Base-by-base conservation (phyloP, 1,140 invertebrate species). In the Drosophila obscura region DNA sequence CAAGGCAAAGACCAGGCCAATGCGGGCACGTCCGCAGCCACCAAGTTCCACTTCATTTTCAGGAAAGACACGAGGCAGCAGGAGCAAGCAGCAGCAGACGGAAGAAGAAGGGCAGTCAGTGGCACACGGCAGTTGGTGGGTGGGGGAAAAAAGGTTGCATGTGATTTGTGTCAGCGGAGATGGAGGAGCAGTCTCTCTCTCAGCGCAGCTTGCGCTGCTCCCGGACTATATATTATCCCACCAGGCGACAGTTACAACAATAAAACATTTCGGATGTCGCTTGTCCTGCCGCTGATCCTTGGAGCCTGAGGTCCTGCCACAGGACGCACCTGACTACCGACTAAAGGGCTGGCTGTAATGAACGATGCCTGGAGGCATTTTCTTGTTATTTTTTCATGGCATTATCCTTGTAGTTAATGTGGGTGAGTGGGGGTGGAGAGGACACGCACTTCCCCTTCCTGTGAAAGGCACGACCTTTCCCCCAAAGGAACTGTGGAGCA, bases 381-480 rank as follows among this genome's bases (percentile, higher is more conserved):
- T 87, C 81, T 85, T 85, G 81, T 85, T 85, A 85, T 85, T 85
- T 85, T 85, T 84, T 73, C 65, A 78, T 67, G 73, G 73, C 59
- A 85, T 85, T 85, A 85, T 85, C 78, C 66, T 82, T 85, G 83
- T 87, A 85, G 82, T 85, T 85, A 85, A 85, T 85, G 82, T 69
- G 62, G 67, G 57, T 41, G 19, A n/a, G 19, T 1, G 19, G 19
- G 19, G 19, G 1, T 19, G 19, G 22, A 45, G 62, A 11, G 9
- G 9, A 4, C 77, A 80, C 81, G 81, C 77, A 81, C 49, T 43
- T 43, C 59, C 62, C 49, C 45, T 28, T 6, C 41, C 50, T 24
- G 22, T 4, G 0, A 24, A 24, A 24, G 22, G 22, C 22, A 24
- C 1, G 22, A 24, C 22, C 3, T 24, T 24, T 3, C 3, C 43